Evolutionary conservation across 2,797 vertebrate genomes (phyloP).

Genomic region (Phoebastria nigripes): DNA sequence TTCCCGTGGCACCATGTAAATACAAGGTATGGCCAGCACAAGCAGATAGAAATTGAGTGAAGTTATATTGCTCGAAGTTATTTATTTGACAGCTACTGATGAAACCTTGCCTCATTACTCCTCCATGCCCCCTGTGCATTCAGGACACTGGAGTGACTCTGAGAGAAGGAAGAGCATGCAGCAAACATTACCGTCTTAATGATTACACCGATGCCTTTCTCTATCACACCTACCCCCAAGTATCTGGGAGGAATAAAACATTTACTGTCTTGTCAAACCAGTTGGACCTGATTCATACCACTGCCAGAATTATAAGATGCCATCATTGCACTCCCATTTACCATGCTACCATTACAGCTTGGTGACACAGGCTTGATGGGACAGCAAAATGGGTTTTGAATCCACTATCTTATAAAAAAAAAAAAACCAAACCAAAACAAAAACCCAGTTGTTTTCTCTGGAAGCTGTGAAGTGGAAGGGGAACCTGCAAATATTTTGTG

Average conservation of each 20-base stretch:
- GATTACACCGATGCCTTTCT: not conserved
- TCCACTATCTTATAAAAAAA: not conserved
- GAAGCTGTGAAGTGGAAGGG: not conserved
- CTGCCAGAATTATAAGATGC: not conserved
- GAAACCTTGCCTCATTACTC: not conserved
- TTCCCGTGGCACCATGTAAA: not conserved
- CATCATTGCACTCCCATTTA: not conserved
- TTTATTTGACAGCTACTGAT: not conserved
- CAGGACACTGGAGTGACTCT: not conserved
- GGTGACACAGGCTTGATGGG: not conserved
- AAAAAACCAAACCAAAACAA: not conserved
- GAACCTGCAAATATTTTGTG: not conserved
- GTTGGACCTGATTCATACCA: not conserved
- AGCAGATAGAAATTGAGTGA: not conserved
- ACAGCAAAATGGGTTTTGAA: not conserved
- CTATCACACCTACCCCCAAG: not conserved
- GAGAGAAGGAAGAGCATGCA: not conserved
- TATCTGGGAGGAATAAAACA: not conserved
- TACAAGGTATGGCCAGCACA: not conserved
- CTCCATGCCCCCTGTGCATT: not conserved
- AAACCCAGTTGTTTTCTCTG: not conserved
- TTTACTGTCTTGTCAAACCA: not conserved
- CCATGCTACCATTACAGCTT: not conserved
- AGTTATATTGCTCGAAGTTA: not conserved
- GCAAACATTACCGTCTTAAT: not conserved